Evolutionary conservation across 2,797 vertebrate genomes (phyloP).

Genomic region (Melanogrammus aeglefinus): DNA sequence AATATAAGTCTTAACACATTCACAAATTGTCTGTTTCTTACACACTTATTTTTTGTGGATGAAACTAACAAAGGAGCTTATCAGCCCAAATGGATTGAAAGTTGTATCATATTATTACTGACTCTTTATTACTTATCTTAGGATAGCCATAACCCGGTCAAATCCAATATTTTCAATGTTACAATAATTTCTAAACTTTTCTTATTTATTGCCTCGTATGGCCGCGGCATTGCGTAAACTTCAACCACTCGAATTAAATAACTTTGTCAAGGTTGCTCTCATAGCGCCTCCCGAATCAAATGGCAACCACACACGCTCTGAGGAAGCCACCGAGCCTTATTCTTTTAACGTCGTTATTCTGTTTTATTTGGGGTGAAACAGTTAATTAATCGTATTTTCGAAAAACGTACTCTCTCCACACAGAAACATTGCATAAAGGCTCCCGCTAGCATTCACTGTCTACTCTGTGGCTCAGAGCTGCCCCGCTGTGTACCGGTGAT

Average conservation of each 20-base stretch:
- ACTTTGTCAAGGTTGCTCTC: neutral
- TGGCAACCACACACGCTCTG: neutral
- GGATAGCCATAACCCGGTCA: neutral
- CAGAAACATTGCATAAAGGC: neutral
- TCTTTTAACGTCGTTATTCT: too few species aligned
- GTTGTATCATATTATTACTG: neutral
- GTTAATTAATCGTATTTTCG: neutral
- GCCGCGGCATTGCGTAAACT: too few species aligned
- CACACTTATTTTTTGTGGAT: neutral
- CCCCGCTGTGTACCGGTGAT: neutral
- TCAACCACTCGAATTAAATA: neutral
- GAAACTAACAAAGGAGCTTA: neutral
- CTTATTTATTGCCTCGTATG: too few species aligned
- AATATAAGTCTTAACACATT: neutral
- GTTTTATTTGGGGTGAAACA: neutral
- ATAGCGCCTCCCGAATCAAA: too few species aligned
- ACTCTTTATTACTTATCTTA: neutral
- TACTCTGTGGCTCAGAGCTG: neutral
- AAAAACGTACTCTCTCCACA: neutral
- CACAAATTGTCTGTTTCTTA: constrained; percentile 7
- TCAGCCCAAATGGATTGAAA: neutral
- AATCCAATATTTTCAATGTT: neutral
- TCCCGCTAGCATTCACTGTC: neutral
- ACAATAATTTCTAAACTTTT: too few species aligned
- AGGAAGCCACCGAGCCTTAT: neutral